Base-by-base conservation (phyloP, 2,888 invertebrate genomes). In the Athrips mouffetella region DNA sequence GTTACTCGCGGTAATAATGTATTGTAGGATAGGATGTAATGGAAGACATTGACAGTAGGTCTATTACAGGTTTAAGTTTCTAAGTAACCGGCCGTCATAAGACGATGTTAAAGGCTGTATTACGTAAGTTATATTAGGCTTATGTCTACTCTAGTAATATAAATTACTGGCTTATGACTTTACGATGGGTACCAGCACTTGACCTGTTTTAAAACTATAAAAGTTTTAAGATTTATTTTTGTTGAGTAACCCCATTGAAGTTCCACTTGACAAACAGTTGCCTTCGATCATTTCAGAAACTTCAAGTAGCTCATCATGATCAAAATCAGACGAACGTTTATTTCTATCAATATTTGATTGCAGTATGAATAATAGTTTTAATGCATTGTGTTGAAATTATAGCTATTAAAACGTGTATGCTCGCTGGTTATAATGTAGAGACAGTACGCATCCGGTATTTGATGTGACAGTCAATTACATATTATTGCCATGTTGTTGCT, bases 181-280 rank as follows among this genome's bases (percentile, higher is more conserved):
- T 39, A 30, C 37, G 37, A 40, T 29, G 6, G 13, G 30, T 30
- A 35, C 21, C 23, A 57, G 58, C 62, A 67, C 75, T 73, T 70
- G 67, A 71, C 69, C 66, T 53, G 58, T 64, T 59, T 58, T 42
- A 45, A 50, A 18, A 20, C 20, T 37, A 20, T 37, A 37, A 59
- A 59, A 25, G 13, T 18, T 52, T 48, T 55, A 53, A 54, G 55
- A 48, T 61, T 60, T 66, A 71, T 70, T 69, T 67, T 62, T 53
- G 58, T 58, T 45, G 47, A 64, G 57, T 62, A 55, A 51, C 54
- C 48, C 35, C 23, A 50, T 46, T 35, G 31, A 49, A 55, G 49
- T 47, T 51, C 61, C 63, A 70, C 67, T 68, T 61, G 60, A 68
- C 55, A 59, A 51, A 61, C 53, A 59, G 50, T 54, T 57, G 57